phyloP scores from a whole-genome alignment of 2,797 vertebrate species.

The Microcaecilia unicolor region DNA sequence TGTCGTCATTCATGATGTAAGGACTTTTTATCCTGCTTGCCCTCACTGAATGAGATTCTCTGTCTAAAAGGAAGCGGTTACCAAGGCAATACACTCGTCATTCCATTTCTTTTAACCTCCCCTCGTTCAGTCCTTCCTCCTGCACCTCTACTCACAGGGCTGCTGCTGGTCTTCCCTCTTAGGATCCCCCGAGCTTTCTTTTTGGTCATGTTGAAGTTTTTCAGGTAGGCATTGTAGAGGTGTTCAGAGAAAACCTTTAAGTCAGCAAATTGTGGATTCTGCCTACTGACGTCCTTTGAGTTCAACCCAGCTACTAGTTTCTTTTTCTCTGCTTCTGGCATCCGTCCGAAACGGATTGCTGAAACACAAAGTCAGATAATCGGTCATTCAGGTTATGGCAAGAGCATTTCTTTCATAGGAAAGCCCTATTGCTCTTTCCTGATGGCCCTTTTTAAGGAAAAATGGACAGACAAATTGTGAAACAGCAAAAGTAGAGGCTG shows the following conservation, averaged over 20 bases:
- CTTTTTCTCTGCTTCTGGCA: constrained; percentile 96
- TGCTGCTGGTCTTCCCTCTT: constrained; percentile 87
- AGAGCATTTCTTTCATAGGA: no score
- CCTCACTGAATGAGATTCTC: no score
- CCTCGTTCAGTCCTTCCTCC: no score
- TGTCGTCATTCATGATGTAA: no score
- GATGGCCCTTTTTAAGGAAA: no score
- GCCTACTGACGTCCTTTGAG: constrained; percentile 62
- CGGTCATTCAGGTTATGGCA: no score
- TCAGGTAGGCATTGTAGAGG: constrained; percentile 90
- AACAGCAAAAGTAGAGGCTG: no score
- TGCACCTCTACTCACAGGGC: constrained; percentile 68
- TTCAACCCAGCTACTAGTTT: constrained; percentile 88
- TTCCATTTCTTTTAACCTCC: no score
- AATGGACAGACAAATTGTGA: no score
- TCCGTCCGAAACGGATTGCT: constrained; percentile 95
- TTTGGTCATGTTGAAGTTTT: constrained; percentile 97
- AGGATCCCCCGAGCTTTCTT: constrained; percentile 94
- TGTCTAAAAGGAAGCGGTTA: no score
- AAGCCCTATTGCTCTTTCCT: background rate
- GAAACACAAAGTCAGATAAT: background rate
- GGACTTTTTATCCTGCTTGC: no score
- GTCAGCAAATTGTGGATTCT: constrained; percentile 79
- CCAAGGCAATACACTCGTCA: no score
- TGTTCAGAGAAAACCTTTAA: constrained; percentile 89